Base-by-base conservation (phyloP, 2,888 invertebrate genomes). In the Amphipyra tragopoginis region DNA sequence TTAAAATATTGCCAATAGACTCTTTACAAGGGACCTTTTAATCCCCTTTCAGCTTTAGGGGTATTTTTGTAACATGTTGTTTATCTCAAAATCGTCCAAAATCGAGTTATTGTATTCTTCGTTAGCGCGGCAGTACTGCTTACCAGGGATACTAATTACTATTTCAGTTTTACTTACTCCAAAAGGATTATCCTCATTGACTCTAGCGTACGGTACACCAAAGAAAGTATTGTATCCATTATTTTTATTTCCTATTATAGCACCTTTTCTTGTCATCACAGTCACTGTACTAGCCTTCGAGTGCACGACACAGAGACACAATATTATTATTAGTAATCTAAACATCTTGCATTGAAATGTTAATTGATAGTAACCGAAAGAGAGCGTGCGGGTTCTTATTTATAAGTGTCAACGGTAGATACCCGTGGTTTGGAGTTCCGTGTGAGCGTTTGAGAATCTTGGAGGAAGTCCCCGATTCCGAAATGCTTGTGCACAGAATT, bases 181-280 rank as follows among this genome's bases (percentile, higher is more conserved):
- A 78, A 93, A 93, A 36, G 91, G 88, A 57, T 90, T 87, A 0
- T 65, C 61, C 29, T 83, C 74, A 44, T 90, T 74, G 0, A 93
- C 89, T 48, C 66, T 79, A 9, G 88, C 92, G 65, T 87, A 93
- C 0, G 93, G 92, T 43, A 93, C 83, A 7, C 93, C 92, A 62
- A 90, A 84, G 52, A 86, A 93, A 33, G 89, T 87, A 5, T 79
- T 75, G 39, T 86, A 90, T 3, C 82, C 79, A 0, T 86, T 85
- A 58, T 86, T 82, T 33, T 59, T 75, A n/a, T 83, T 63, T 0
- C 90, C 91, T 7, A 73, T 62, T 4, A 90, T 74, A 10, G 58
- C 45, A 2, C 91, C 91, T 11, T 75, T 80, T 0, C 58, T 67
- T 0, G 86, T 86, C 0, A 65, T 50, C 29, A 90, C 88, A 3